Base-by-base conservation (phyloP, 2,797 vertebrate genomes). In the Halcyon smyrnensis region DNA sequence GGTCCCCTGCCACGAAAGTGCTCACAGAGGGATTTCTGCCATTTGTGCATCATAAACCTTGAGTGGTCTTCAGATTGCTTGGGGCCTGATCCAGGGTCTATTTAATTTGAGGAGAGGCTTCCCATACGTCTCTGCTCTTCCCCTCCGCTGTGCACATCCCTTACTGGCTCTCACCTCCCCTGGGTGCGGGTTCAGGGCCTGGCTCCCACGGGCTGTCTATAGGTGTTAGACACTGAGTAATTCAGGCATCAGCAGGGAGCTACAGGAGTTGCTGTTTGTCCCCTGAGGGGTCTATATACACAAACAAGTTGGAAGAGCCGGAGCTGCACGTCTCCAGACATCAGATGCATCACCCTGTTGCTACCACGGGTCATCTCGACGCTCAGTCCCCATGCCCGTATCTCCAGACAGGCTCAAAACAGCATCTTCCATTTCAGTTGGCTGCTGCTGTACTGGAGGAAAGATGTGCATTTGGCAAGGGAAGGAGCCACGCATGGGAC, bases 21-120 rank as follows among this genome's bases (percentile, higher is more conserved):
- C 80, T 81, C 76, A 70, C 67, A n/a, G 83, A 88, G 83, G 93
- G 93, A 93, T 90, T 89, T 94, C 88, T 96, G 91, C 74, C 86
- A 37, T 37, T 84, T 79, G 94, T 32, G 77, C 74, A 63, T 60
- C 21, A 2, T 43, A 65, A 95, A 63, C 51, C 28, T 76, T 34
- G 41, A 83, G 10, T 10, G 1, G 15, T 19, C 46, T 65, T 73
- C 84, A 87, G 70, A 64, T 39, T 59, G 75, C 77, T 3, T 12
- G 16, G 53, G 67, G 57, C 54, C 62, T 67, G 59, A 77, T 62
- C 78, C 83, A 77, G 53, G 64, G 32, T 6, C 2, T 67, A 17
- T 57, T 88, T 84, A 59, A 83, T 81, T 76, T 37, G 77, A 76
- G 51, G 59, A 92, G 73, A 82, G 56, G 76, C 34, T 89, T 82